A percentile compares a stretch with the other conserved stretches of the same genome.
Evolutionary conservation across 2,113 vertebrate species (phyloP).

Genomic region (Leucosticte australis): DNA sequence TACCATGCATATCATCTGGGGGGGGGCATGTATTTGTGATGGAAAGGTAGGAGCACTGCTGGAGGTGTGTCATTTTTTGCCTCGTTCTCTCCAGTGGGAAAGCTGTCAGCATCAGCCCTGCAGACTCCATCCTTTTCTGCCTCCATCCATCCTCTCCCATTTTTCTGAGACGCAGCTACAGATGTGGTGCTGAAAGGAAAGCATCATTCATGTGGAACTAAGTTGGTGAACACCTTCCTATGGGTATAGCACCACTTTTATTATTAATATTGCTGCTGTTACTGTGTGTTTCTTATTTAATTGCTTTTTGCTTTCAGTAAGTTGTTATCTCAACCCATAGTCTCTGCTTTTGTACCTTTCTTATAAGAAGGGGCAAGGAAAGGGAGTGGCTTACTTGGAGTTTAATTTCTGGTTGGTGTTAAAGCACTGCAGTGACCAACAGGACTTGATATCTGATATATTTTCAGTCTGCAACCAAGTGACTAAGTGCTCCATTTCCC

Average conservation of each 20-base stretch:
- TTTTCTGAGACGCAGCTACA: background rate
- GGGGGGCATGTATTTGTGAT: background rate
- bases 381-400: background rate
- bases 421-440: background rate
- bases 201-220: too few species aligned
- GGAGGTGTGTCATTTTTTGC: rapidly evolving
- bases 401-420: background rate
- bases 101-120: background rate
- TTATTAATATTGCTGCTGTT: background rate
- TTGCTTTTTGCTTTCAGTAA: background rate
- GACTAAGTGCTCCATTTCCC: rapidly evolving
- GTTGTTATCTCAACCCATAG: background rate
- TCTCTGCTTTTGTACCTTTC: background rate
- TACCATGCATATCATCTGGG: too few species aligned
- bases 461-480: background rate
- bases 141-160: background rate
- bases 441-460: background rate
- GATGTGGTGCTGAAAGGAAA: background rate
- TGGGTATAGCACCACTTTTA: background rate
- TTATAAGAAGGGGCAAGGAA: rapidly evolving
- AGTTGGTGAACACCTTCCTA: background rate
- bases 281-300: background rate
- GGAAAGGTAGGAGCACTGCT: background rate
- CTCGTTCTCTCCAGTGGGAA: rapidly evolving
- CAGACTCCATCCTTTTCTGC: background rate